phyloP scores from a whole-genome alignment of 2,113 vertebrate species.

The Charadrius vociferus region DNA sequence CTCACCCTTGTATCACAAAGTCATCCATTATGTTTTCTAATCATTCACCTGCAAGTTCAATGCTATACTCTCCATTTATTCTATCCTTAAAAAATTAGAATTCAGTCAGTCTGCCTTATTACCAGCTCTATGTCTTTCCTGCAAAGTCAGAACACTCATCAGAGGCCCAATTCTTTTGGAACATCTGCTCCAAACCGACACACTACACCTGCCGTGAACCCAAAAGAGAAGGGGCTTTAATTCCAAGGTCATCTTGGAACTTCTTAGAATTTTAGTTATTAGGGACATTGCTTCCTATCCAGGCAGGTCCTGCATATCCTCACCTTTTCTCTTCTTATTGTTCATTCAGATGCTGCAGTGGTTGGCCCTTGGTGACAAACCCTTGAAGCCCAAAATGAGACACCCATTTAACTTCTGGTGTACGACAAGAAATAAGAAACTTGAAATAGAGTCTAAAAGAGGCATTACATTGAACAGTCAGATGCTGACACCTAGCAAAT shows the following conservation, averaged over 20 bases:
- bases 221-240: not conserved
- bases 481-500: not conserved
- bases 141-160: not conserved
- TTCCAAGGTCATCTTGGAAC: not conserved
- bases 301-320: not conserved
- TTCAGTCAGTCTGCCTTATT: not conserved
- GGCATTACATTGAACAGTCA: not conserved
- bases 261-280: not conserved
- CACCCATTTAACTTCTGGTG: not conserved
- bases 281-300: not conserved
- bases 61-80: not conserved
- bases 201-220: not conserved
- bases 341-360: not conserved
- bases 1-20: not conserved
- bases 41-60: not conserved
- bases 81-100: not conserved
- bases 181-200: not conserved
- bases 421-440: not conserved
- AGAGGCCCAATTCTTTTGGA: not conserved
- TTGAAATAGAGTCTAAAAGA: not conserved
- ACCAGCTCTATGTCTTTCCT: rapidly evolving
- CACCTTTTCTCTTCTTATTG: not conserved
- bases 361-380: not conserved
- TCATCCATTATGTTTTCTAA: not conserved
- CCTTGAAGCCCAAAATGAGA: not conserved